Percentiles rank a stretch among this genome's conserved stretches.
phyloP scores from a whole-genome alignment of 2,797 vertebrate genomes.

The Phataginus tricuspis region DNA sequence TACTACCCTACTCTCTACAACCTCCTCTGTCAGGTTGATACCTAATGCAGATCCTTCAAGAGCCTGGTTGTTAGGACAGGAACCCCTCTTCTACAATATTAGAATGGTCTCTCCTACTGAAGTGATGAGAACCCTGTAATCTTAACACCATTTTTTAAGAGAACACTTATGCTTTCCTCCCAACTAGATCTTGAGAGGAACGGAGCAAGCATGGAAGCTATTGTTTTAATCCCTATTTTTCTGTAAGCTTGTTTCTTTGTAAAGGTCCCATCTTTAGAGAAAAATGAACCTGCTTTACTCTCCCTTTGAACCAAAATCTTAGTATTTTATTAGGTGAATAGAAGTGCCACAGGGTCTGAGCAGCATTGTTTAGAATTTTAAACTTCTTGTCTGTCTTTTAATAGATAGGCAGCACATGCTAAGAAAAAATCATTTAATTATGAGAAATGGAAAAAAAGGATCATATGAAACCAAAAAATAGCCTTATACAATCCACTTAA shows the following conservation, averaged over 20 bases:
- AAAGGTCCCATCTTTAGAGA: not conserved
- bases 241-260: not conserved
- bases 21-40: not conserved
- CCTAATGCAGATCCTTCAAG: not conserved
- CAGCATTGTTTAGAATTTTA: constrained; percentile 6
- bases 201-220: not conserved
- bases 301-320: not conserved
- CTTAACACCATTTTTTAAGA: not conserved
- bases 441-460: not conserved
- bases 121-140: not conserved
- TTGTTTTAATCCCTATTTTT: not conserved
- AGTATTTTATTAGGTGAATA: not conserved
- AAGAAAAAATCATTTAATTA: constrained; percentile 33
- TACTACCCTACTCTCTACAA: not conserved
- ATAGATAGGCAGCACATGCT: not conserved
- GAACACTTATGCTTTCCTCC: not conserved
- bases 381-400: not conserved
- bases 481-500: not conserved
- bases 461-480: not conserved
- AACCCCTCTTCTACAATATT: not conserved
- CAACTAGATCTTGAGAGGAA: not conserved
- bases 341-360: not conserved
- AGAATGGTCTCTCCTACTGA: not conserved
- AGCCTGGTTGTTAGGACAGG: not conserved
- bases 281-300: not conserved